Percentiles rank a stretch among this genome's conserved stretches.
phyloP scores from a whole-genome alignment of 1,140 invertebrate genomes.

The Drosophila insularis region DNA sequence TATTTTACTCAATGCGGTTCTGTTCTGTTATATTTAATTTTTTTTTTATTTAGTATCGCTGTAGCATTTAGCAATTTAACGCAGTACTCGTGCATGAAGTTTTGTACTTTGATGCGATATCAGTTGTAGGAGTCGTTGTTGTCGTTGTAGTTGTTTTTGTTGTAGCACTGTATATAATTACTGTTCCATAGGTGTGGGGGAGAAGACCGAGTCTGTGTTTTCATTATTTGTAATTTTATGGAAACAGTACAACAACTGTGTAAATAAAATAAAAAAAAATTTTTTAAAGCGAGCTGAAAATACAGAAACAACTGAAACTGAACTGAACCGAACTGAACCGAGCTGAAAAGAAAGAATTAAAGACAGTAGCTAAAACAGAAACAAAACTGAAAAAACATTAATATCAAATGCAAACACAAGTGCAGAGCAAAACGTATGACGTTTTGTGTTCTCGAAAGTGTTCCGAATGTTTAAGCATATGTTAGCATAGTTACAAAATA shows the following conservation, averaged over 20 bases:
- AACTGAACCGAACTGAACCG: background rate
- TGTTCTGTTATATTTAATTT: slow-evolving; percentile 19
- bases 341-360: background rate
- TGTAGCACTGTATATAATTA: slow-evolving; percentile 61
- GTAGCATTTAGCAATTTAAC: slow-evolving; percentile 79
- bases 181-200: background rate
- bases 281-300: background rate
- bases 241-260: slow-evolving; percentile 75
- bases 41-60: slow-evolving; percentile 61
- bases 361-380: slow-evolving; percentile 13
- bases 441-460: slow-evolving; percentile 37
- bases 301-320: background rate
- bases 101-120: slow-evolving; percentile 77
- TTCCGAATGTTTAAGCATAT: slow-evolving; percentile 42
- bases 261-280: slow-evolving; percentile 71
- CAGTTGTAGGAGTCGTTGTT: slow-evolving; percentile 45
- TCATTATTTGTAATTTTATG: slow-evolving; percentile 76
- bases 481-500: slow-evolving; percentile 65
- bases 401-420: slow-evolving; percentile 70
- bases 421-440: slow-evolving; percentile 32
- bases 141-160: slow-evolving; percentile 34
- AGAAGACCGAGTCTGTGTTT: slow-evolving; percentile 32
- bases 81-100: slow-evolving; percentile 79
- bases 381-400: slow-evolving; percentile 47
- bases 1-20: slow-evolving; percentile 34